Evolutionary conservation across 2,113 vertebrate genomes (phyloP), one percentile per base, ranked within the genome.

Genomic region (Thomomys bottae): DNA sequence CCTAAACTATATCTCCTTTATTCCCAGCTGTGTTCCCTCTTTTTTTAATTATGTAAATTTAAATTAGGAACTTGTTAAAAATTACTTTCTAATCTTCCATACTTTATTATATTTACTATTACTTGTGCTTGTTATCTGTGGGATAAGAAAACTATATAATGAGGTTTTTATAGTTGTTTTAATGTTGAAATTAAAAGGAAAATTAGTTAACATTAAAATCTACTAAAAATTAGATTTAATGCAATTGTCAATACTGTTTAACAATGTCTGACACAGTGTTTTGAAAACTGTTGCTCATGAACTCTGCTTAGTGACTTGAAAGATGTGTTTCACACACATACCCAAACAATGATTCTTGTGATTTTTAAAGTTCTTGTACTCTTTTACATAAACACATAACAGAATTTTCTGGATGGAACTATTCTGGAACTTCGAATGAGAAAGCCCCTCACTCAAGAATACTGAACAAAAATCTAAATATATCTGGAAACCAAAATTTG

Each of bases 351-450:
- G 21, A 88, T 91, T 42, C 54, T 82, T 88, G 34, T 80, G 28
- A 23, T 88, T 94, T 88, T 68, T 61, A 92, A 91, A 88, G 26
- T 72, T 30, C 49, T 68, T 90, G 11, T 24, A 70, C 6, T 89
- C 26, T 84, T 79, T 88, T 96, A 90, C 88, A 45, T 96, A 66
- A 78, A 81, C 3, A 73, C n/a, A 85, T 86, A 54, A 93, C 88
- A 98, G 97, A 91, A 93, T 96, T 97, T 72, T 97, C 88, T 36
- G 76, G 89, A 80, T 97, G 96, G 94, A 96, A 94, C 85, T 94
- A 75, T 89, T 94, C 95, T 92, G 30, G 89, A 94, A 80, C 76
- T 80, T 87, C 88, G 93, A 91, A 71, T 87, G 76, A 97, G 88
- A 93, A 96, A 75, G 77, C 66, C 79, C 54, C 87, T 82, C 89